phyloP scores from a whole-genome alignment of 2,888 invertebrate species.

The Sphaerophoria taeniata region DNA sequence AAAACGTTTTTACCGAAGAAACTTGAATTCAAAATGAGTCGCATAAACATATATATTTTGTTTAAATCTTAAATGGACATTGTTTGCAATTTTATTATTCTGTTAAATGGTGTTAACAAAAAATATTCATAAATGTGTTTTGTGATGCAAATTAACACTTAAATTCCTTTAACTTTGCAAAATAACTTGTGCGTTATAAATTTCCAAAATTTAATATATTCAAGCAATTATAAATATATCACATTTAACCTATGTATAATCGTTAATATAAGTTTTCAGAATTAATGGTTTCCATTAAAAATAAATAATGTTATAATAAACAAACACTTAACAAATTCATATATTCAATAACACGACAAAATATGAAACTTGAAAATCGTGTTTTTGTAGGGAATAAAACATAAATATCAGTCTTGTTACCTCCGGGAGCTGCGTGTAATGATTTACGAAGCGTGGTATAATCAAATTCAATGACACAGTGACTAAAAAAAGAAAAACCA shows the following conservation, averaged over 20 bases:
- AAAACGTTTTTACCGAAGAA: too few species aligned
- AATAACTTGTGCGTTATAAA: background rate
- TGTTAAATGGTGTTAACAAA: too few species aligned
- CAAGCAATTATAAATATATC: conserved; percentile 6
- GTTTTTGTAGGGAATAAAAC: background rate
- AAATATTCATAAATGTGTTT: background rate
- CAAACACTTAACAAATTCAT: conserved; percentile 11
- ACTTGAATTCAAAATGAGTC: too few species aligned
- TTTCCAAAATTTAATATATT: background rate
- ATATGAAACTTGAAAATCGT: conserved; percentile 6
- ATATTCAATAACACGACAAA: background rate
- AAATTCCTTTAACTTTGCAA: background rate
- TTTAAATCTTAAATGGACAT: too few species aligned
- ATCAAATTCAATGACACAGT: background rate
- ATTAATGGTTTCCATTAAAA: conserved; percentile 23
- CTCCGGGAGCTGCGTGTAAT: background rate
- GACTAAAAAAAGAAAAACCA: background rate
- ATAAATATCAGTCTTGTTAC: background rate
- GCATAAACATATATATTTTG: too few species aligned
- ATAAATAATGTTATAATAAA: conserved; percentile 13
- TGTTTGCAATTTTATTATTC: background rate
- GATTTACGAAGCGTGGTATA: background rate
- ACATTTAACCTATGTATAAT: background rate
- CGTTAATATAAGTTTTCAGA: background rate
- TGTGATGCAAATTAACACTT: background rate